Evolutionary conservation across 2,888 invertebrate genomes (phyloP), one percentile per base, ranked within the genome.

Genomic region (Stegana nigrithorax): DNA sequence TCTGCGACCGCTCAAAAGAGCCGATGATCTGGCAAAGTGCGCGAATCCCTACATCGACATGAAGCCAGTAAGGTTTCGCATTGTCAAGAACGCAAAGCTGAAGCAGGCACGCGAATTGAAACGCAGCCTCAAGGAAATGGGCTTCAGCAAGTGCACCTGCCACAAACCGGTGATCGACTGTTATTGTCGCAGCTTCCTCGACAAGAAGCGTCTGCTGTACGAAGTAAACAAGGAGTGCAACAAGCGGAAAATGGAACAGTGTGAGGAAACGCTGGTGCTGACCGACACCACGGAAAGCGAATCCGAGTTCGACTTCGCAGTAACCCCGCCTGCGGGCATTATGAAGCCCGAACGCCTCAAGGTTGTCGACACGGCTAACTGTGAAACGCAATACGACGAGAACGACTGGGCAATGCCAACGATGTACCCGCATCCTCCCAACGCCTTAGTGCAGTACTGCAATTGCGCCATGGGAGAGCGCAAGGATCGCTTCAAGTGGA

Each of bases 11-110:
- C 79, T 91, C 2, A 91, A 91, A 82, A 89, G 91, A 71, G 85
- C 90, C 0, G 86, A 87, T 1, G 87, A 87, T 21, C 83, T 91
- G 44, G 84, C 83, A 14, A 86, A 87, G 1, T 88, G 89, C 66
- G 91, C 91, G 71, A 89, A 91, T 78, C 91, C 91, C 0, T 91
- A 91, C 73, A 89, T 89, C 42, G 89, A 90, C 60, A 91, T 91
- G 77, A 89, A 90, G 64, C 91, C 91, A 0, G 87, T 91, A 81
- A 87, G 90, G 62, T 91, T 91, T 73, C 90, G 89, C 80, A 91
- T 92, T 23, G 87, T 88, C 0, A 90, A 90, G 75, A 89, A 89
- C 72, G 87, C 89, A 36, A 39, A 78, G 0, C 63, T 75, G 19
- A 87, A 88, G 44, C 86, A 88, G 12, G 85, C 87, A 61, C 87